phyloP scores from a whole-genome alignment of 2,797 vertebrate genomes.

The Furcifer pardalis region DNA sequence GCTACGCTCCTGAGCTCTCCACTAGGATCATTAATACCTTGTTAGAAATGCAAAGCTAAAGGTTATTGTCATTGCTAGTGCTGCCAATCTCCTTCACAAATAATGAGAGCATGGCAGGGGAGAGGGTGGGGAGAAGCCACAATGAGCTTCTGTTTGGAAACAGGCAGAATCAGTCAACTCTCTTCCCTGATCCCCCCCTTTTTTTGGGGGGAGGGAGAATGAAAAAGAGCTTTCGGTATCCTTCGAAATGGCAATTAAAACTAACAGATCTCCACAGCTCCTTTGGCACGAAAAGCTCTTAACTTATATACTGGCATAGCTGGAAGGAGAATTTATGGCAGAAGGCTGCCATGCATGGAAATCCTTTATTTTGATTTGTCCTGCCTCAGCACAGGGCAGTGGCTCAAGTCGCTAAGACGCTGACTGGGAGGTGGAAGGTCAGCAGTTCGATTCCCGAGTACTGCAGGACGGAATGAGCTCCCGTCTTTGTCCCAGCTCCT shows the following conservation, averaged over 20 bases:
- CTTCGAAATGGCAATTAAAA: conserved; percentile 31
- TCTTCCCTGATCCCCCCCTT: conserved; percentile 37
- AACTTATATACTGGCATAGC: background rate
- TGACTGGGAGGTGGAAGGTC: too few relatives aligned
- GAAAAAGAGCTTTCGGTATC: conserved; percentile 26
- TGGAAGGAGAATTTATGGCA: conserved; percentile 13
- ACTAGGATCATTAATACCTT: conserved; percentile 18
- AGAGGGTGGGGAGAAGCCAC: conserved; percentile 19
- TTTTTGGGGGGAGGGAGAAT: conserved; percentile 33
- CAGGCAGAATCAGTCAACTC: conserved; percentile 22
- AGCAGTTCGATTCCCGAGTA: too few relatives aligned
- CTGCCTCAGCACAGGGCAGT: conserved; percentile 29
- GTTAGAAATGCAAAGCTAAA: conserved; percentile 4
- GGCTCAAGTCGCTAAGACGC: too few relatives aligned
- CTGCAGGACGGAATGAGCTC: too few relatives aligned
- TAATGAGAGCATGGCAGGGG: conserved; percentile 1
- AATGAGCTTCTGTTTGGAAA: conserved; percentile 30
- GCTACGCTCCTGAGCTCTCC: too few relatives aligned
- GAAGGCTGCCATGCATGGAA: conserved; percentile 35
- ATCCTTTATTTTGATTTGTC: conserved; percentile 51
- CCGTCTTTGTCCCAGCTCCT: too few relatives aligned
- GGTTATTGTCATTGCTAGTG: conserved; percentile 42
- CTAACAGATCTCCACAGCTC: conserved; percentile 28
- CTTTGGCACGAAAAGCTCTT: conserved; percentile 16
- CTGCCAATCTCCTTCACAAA: conserved; percentile 2